These are phyloP conservation scores for Acanthopleura granulata DNA, from an alignment of 2,888 invertebrate genomes.

Conservation along the genomic window DNA sequence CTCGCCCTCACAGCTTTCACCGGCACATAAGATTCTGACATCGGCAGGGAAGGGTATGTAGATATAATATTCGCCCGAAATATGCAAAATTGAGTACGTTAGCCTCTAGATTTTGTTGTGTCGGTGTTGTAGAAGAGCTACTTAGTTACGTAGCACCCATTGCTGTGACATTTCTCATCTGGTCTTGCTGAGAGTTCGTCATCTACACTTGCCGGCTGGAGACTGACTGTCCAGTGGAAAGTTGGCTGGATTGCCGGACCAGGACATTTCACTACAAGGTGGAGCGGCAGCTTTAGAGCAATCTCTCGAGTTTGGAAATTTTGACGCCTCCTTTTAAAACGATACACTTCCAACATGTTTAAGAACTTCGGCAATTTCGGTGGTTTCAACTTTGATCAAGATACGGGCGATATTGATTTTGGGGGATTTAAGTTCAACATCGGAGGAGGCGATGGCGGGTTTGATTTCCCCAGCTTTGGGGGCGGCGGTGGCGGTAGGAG, in stretches of 20 bases:
- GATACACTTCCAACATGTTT: not conserved
- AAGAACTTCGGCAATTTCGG: slow-evolving; percentile 3
- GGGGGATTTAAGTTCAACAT: slow-evolving; percentile 16
- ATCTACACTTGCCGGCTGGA: too few relatives aligned
- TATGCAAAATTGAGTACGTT: not conserved
- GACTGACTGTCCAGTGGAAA: too few relatives aligned
- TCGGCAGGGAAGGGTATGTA: not conserved
- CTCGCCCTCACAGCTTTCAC: not conserved
- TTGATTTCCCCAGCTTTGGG: not conserved
- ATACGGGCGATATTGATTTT: not conserved
- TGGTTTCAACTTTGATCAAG: slow-evolving; percentile 1
- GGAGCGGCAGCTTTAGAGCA: too few relatives aligned
- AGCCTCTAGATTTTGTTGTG: not conserved
- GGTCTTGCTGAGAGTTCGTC: too few relatives aligned
- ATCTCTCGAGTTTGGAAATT: too few relatives aligned
- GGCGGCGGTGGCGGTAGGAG: slow-evolving; percentile 2
- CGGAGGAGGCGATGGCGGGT: slow-evolving; percentile 17
- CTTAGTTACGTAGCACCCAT: not conserved
- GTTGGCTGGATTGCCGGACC: too few relatives aligned
- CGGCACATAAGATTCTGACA: not conserved
- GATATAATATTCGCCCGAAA: not conserved
- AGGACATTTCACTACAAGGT: too few relatives aligned
- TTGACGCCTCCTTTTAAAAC: too few relatives aligned
- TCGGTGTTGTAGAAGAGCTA: not conserved
- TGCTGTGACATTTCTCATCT: not conserved